phyloP scores from a whole-genome alignment of 2,797 vertebrate species.

The Tragelaphus eurycerus region DNA sequence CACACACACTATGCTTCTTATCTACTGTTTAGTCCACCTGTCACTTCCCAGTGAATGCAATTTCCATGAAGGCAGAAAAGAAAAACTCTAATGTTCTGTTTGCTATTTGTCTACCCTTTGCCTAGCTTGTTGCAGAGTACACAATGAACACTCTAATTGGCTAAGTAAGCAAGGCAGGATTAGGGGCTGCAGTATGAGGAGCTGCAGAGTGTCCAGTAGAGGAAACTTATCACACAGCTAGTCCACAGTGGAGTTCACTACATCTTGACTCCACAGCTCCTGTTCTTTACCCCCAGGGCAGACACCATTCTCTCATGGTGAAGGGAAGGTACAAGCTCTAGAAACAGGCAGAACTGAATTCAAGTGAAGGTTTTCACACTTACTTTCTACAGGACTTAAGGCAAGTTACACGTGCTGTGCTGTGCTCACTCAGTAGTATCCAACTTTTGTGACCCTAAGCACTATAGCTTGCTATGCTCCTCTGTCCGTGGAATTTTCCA shows the following conservation, averaged over 20 bases:
- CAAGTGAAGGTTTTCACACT: background rate
- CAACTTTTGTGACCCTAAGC: background rate
- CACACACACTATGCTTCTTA: background rate
- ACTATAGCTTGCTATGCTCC: accelerated
- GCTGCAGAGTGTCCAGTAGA: background rate
- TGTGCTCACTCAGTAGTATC: background rate
- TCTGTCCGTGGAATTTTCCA: background rate
- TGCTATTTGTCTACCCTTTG: background rate
- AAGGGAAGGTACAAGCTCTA: background rate
- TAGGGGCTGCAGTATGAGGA: background rate
- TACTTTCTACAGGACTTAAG: background rate
- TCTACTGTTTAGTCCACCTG: background rate
- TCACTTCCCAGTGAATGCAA: background rate
- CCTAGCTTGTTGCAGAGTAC: background rate
- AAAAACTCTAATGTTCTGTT: background rate
- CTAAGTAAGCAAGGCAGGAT: background rate
- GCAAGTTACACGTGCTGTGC: background rate
- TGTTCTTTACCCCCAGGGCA: accelerated
- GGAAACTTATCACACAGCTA: background rate
- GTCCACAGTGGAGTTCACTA: background rate
- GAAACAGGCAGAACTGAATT: background rate
- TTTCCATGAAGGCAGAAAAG: background rate
- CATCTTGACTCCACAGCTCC: background rate
- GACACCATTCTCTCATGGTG: accelerated
- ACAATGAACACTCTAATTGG: background rate